Conservation (phyloP, 35 echinoderm and acorn worm species). For the Amphiura filiformis region DNA sequence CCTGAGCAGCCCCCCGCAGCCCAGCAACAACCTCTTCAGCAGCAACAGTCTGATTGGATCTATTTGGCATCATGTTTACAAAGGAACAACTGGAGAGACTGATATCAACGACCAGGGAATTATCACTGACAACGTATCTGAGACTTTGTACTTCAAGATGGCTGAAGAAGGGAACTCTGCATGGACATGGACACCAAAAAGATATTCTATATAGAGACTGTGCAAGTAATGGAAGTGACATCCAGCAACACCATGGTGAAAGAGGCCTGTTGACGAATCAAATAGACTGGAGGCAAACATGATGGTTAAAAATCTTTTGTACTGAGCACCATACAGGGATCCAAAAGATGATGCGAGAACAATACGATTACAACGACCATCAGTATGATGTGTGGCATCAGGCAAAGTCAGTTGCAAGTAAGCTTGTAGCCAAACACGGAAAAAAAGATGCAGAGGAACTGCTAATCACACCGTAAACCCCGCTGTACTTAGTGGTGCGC, state of each 20-base stretch:
- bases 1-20: no score
- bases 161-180: no score
- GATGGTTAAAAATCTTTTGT: not conserved
- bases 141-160: no score
- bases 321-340: not conserved
- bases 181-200: not conserved
- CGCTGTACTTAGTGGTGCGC: no score
- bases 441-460: not conserved
- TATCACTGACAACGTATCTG: no score
- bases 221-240: not conserved
- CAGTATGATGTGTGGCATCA: not conserved
- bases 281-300: not conserved
- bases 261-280: not conserved
- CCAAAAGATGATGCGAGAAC: not conserved
- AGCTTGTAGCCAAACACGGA: not conserved
- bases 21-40: no score
- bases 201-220: not conserved
- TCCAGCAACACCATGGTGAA: not conserved
- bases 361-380: not conserved
- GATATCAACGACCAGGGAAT: no score
- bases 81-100: no score
- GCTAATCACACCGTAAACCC: no score
- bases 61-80: no score
- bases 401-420: not conserved
- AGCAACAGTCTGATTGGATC: no score